Base-by-base conservation (phyloP, 2,888 invertebrate genomes). In the Thera obeliscata region DNA sequence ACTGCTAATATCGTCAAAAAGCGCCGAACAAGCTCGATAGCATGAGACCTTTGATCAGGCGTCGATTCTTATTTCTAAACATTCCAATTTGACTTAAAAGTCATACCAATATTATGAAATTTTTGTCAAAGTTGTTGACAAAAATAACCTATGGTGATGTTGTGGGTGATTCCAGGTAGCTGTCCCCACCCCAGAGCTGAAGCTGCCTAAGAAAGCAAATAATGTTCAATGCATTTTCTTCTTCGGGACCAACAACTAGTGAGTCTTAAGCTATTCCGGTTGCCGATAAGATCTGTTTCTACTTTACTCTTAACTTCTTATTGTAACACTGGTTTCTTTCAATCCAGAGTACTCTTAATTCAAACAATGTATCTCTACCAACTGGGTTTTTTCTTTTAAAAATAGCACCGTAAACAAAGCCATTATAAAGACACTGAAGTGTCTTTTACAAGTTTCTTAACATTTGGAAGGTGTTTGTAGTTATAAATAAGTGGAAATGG, bases 191-290 rank as follows among this genome's bases (percentile, higher is more conserved):
- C 94, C 96, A 66, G 96, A 97, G 82, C 91, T 97, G 85, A 96
- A 95, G 84, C 96, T 96, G 33, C 94, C 95, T 33, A 96, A 96
- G 80, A 97, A 97, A 86, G 96, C 97, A 76, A 94, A 81, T 50
- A 95, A 95, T 70, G 86, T 95, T 59, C 96, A 97, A 83, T 98
- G 98, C 92, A 97, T 99, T 75, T 98, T 96, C 91, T 99, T 98
- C 94, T 98, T 98, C 90, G 98, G 98, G 66, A 96, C 97, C n/a
- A 97, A 98, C 81, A 98, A 98, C 88, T 98, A 97, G 98, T 98
- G 95, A 98, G 98, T 96, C 83, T 76, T 41, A 38, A 55, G 6
- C 33, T 48, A 50, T 49, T 55, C 12, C 22, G 9, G 22, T 43
- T 41, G 41, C 41, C 46, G 61, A 48, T 66, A 54, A 48, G 55